Conservation (phyloP, 23 tunicate species). For the Clavelina lepadiformis region DNA sequence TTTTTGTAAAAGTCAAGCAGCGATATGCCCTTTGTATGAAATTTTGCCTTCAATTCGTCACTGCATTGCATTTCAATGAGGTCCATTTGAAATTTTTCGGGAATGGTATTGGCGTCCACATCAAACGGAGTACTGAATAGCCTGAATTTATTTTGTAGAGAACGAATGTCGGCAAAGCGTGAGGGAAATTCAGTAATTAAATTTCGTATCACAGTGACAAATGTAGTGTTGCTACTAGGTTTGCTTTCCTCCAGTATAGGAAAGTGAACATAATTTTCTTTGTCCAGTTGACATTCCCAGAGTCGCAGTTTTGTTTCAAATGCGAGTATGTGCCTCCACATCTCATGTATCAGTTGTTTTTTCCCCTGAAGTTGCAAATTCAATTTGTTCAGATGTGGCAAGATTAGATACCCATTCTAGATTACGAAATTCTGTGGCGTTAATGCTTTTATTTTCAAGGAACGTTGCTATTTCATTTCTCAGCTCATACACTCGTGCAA, state of each 20-base stretch:
- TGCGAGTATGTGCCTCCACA: slow-evolving; percentile 59
- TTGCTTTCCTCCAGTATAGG: slow-evolving; percentile 38
- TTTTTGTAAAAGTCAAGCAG: slow-evolving; percentile 32
- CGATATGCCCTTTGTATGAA: slow-evolving; percentile 18
- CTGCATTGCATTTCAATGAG: slow-evolving; percentile 50
- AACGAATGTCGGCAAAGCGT: slow-evolving; percentile 51
- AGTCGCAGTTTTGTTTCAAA: slow-evolving; percentile 74
- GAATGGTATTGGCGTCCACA: slow-evolving; percentile 30
- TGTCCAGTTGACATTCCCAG: slow-evolving; percentile 63
- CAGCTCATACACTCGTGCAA: slow-evolving; percentile 26
- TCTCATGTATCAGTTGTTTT: slow-evolving; percentile 55
- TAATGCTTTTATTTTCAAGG: slow-evolving; percentile 26
- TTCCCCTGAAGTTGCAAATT: slow-evolving; percentile 74
- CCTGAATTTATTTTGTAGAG: slow-evolving; percentile 44
- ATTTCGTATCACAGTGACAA: slow-evolving; percentile 52
- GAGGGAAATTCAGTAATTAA: slow-evolving; percentile 49
- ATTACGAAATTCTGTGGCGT: slow-evolving; percentile 51
- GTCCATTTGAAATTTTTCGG: slow-evolving; percentile 59
- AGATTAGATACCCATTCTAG: slow-evolving; percentile 55
- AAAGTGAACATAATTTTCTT: slow-evolving; percentile 51
- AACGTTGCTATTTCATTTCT: slow-evolving; percentile 40
- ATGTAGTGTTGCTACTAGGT: slow-evolving; percentile 26
- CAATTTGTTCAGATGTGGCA: slow-evolving; percentile 69
- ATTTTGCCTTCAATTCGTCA: slow-evolving; percentile 34
- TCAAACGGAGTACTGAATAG: slow-evolving; percentile 70